phyloP scores from a whole-genome alignment of 2,888 invertebrate species.

The Caenorhabditis sp. region DNA sequence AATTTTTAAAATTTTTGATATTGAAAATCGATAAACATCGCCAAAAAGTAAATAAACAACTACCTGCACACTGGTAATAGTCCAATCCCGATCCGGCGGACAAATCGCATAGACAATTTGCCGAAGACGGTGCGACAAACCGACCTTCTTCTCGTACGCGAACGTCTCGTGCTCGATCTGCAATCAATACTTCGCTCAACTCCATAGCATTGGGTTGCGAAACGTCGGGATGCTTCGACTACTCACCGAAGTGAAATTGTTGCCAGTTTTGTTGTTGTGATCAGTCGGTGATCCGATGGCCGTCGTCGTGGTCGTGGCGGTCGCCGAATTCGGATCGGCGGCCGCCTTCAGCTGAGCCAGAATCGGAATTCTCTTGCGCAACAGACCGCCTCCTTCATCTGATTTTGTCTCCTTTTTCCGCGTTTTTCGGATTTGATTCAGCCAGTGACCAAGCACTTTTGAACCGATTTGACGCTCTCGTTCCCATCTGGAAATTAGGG shows the following conservation, averaged over 20 bases:
- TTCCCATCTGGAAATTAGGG: slow-evolving; percentile 77
- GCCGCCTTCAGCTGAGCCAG: slow-evolving; percentile 52
- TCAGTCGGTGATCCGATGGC: slow-evolving; percentile 18
- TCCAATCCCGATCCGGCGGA: slow-evolving; percentile 80
- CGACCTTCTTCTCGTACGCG: slow-evolving; percentile 64
- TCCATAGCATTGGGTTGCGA: no score
- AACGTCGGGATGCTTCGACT: background rate
- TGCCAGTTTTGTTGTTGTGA: slow-evolving; percentile 31
- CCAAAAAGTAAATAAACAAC: background rate
- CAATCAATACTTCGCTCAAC: background rate
- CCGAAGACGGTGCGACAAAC: slow-evolving; percentile 60
- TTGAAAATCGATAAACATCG: background rate
- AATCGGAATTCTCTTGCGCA: slow-evolving; percentile 74
- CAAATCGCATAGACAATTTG: slow-evolving; percentile 67
- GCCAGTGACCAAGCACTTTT: slow-evolving; percentile 82
- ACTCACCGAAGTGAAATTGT: slow-evolving; percentile 53
- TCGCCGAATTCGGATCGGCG: slow-evolving; percentile 9
- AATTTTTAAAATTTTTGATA: slow-evolving; percentile 5
- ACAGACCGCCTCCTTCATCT: slow-evolving; percentile 30
- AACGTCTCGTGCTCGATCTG: slow-evolving; percentile 64
- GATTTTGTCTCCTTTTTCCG: slow-evolving; percentile 75
- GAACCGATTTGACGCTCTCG: slow-evolving; percentile 82
- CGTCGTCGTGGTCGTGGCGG: slow-evolving; percentile 22
- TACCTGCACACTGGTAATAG: slow-evolving; percentile 82
- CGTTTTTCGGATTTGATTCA: slow-evolving; percentile 82